phyloP scores from a whole-genome alignment of 2,888 invertebrate species.

The Synergus gifuensis region DNA sequence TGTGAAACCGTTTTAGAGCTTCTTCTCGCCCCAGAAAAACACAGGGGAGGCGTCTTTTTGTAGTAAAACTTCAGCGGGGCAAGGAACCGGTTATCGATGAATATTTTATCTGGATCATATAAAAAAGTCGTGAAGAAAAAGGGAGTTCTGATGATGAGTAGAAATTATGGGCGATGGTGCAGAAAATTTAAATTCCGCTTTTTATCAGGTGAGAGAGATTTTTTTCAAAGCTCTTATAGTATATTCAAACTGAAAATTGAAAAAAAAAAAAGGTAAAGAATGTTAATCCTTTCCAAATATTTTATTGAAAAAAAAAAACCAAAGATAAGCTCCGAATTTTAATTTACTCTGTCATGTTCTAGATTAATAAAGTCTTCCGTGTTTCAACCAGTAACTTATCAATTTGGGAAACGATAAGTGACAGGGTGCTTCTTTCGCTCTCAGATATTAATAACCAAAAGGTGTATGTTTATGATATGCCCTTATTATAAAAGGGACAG shows the following conservation, averaged over 20 bases:
- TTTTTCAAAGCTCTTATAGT: neutral
- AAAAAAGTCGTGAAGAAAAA: slow-evolving; percentile 33
- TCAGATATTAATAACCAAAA: neutral
- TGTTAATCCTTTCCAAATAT: neutral
- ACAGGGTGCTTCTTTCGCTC: neutral
- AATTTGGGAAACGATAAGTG: neutral
- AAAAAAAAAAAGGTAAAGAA: neutral
- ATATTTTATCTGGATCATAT: slow-evolving; percentile 28
- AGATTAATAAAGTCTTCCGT: neutral
- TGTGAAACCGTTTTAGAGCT: slow-evolving; percentile 39
- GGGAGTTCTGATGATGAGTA: neutral
- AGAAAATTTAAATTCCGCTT: slow-evolving; percentile 10
- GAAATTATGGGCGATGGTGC: slow-evolving; percentile 8
- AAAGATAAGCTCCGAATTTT: neutral
- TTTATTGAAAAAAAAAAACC: neutral
- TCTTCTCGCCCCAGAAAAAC: slow-evolving; percentile 31
- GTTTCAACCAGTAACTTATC: neutral
- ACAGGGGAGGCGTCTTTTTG: neutral
- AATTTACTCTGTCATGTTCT: neutral
- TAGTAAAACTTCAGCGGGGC: neutral
- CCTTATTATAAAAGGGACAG: too few relatives aligned
- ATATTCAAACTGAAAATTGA: neutral
- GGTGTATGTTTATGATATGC: too few relatives aligned
- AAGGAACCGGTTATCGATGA: slow-evolving; percentile 32
- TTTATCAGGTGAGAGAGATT: slow-evolving; percentile 18